A percentile compares a stretch with the other conserved stretches of the same genome.
These are phyloP conservation scores for Drosophila sucinea DNA, from an alignment of 1,140 invertebrate species.

Conservation along the genomic window DNA sequence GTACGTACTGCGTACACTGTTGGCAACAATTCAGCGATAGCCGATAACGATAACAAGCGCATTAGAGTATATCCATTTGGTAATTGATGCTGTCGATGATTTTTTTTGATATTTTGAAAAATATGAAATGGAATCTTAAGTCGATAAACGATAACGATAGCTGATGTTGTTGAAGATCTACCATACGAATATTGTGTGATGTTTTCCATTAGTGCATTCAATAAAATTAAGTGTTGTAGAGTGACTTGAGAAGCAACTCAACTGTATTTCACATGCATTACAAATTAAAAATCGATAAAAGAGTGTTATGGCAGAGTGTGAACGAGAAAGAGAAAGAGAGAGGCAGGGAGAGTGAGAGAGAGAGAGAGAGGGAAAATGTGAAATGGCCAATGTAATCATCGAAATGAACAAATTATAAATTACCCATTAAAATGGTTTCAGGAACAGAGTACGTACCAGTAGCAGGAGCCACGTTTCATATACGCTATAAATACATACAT, in stretches of 20 bases:
- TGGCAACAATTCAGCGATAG: too few relatives aligned
- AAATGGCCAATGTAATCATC: conserved; percentile 15
- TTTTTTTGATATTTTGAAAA: too few relatives aligned
- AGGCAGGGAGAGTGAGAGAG: background rate
- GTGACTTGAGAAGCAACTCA: background rate
- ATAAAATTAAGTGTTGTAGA: background rate
- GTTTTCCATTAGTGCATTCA: background rate
- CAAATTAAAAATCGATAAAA: conserved; percentile 7
- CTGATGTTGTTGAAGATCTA: background rate
- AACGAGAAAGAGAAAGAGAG: background rate
- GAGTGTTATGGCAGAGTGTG: background rate
- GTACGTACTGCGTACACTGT: too few relatives aligned
- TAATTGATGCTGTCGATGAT: too few relatives aligned
- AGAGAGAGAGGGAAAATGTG: background rate
- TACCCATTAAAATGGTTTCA: conserved; percentile 18
- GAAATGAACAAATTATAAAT: conserved; percentile 31
- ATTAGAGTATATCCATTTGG: too few relatives aligned
- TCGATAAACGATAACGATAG: too few relatives aligned
- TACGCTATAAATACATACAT: background rate
- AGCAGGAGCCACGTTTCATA: conserved; percentile 12
- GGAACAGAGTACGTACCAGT: conserved; percentile 2
- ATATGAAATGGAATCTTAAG: too few relatives aligned
- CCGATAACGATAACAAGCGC: too few relatives aligned
- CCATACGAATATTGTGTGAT: background rate
- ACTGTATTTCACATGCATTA: background rate